phyloP scores from a whole-genome alignment of 2,113 vertebrate species.

The Lycaon pictus region DNA sequence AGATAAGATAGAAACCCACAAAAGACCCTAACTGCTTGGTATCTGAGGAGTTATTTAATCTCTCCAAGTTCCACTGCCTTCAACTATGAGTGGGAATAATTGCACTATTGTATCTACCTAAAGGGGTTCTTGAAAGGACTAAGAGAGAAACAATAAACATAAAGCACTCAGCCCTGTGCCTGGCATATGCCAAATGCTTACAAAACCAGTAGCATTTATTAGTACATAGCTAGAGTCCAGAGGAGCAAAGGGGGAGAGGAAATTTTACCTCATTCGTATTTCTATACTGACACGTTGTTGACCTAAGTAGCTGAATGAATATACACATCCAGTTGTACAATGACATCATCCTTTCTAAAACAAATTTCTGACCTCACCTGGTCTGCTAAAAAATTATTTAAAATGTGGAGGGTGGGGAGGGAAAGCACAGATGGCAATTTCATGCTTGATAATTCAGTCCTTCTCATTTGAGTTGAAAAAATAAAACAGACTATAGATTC shows the following conservation, averaged over 20 bases:
- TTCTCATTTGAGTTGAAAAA: constrained; percentile 65
- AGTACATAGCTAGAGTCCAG: neutral
- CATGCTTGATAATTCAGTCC: constrained; percentile 64
- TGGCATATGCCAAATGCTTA: neutral
- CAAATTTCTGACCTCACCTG: constrained; percentile 72
- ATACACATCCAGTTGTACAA: neutral
- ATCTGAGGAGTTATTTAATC: neutral
- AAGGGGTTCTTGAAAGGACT: neutral
- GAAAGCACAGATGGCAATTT: constrained; percentile 71
- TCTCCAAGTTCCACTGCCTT: neutral
- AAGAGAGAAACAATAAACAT: neutral
- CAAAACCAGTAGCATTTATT: neutral
- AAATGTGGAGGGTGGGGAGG: neutral
- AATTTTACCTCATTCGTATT: neutral
- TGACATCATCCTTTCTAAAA: constrained; percentile 61
- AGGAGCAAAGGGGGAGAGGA: neutral
- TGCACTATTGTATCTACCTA: neutral
- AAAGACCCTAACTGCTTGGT: neutral
- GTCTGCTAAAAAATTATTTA: constrained; percentile 57
- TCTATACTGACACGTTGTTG: constrained; percentile 17
- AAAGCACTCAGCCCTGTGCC: neutral
- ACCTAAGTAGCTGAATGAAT: neutral
- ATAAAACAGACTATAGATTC: constrained; percentile 56
- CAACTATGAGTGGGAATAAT: neutral
- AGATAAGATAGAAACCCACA: neutral